Evolutionary conservation across 1,140 invertebrate genomes (phyloP), one percentile per base, ranked within the genome.

Genomic region (Camponotus vicinus): DNA sequence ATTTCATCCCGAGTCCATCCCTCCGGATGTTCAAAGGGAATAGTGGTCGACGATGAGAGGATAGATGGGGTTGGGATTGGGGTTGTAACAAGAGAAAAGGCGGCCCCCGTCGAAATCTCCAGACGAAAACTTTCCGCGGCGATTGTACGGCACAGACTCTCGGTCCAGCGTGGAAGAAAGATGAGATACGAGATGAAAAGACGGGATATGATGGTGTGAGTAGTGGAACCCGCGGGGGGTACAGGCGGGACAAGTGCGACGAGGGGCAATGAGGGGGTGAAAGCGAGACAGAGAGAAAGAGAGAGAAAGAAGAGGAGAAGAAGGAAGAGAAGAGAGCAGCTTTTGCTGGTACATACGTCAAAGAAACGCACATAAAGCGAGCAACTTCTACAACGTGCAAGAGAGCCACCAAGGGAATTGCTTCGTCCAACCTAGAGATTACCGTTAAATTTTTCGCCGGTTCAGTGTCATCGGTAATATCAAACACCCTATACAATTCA

Each of bases 341-440:
- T 82, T 52, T 89, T 86, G 75, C 73, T 83, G 75, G 89, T 76
- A 87, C 82, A 88, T 66, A 85, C 89, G 87, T 93, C 89, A 92
- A 93, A 93, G 92, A 90, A 88, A 84, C 88, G 89, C 88, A 88
- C 92, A 92, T 92, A 92, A 93, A 93, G 89, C 92, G 92, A 93
- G 90, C 92, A 93, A 80, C 91, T 75, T 92, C 85, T 88, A 86
- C 63, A 69, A 63, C 32, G 57, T 67, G 64, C 32, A 88, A 78
- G 78, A 78, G 78, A 79, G 84, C 69, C 34, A 82, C 73, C 87
- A 67, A 86, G 88, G 84, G 89, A 92, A 93, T 93, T 92, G 91
- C 89, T 86, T 85, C 82, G 88, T 90, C 86, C 89, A 57, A 84
- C 82, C 85, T 71, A 83, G 90, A 92, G 91, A 92, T 92, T 93